Percentiles rank a stretch among this genome's conserved stretches.
Conservation (phyloP, 2,113 vertebrate species). For the Chaetops frenatus region DNA sequence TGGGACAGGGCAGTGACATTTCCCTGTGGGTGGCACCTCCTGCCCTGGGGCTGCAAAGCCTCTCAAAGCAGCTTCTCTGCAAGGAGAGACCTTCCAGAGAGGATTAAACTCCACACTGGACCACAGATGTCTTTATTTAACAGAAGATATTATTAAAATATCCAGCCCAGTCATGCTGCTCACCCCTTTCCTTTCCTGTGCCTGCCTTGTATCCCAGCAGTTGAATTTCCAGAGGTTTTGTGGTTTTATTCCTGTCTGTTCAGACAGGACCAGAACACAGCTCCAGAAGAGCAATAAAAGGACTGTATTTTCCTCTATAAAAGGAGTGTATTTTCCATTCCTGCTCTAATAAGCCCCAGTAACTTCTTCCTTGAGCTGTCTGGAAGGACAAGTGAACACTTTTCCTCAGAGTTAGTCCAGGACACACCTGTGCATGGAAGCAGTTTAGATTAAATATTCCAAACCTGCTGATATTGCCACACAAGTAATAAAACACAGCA, state of each 20-base stretch:
- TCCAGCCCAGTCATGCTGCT: rapidly evolving
- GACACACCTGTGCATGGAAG: background rate
- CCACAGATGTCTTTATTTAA: background rate
- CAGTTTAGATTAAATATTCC: background rate
- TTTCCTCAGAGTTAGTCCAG: background rate
- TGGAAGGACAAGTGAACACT: background rate
- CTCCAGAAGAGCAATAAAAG: background rate
- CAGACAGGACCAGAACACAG: background rate
- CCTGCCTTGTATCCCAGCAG: background rate
- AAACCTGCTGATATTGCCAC: background rate
- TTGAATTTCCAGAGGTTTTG: background rate
- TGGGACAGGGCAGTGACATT: background rate
- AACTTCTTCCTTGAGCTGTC: background rate
- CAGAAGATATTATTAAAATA: background rate
- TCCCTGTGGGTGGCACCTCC: background rate
- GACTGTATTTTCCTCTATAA: background rate
- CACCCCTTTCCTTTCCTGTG: background rate
- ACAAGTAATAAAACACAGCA: background rate
- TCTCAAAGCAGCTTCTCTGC: background rate
- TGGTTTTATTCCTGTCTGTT: background rate
- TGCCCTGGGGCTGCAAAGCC: background rate
- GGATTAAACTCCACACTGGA: background rate
- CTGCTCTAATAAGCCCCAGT: background rate
- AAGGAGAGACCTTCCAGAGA: background rate
- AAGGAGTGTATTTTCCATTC: background rate